Base-by-base conservation (phyloP, 2,888 invertebrate genomes). In the Ormyrus nitidulus region DNA sequence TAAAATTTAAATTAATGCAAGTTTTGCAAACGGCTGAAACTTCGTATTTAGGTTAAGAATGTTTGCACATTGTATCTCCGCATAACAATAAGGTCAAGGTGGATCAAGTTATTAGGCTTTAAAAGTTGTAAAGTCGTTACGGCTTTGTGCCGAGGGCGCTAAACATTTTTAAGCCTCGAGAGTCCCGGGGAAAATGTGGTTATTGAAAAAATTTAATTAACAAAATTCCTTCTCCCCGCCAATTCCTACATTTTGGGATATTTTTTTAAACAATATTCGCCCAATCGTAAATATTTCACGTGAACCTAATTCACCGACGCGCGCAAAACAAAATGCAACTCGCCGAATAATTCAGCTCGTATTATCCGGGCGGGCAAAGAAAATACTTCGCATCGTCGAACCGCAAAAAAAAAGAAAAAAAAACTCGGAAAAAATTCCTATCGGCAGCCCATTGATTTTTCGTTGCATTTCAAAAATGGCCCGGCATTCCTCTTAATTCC, bases 381-480 rank as follows among this genome's bases (percentile, higher is more conserved):
- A 70, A 70, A 70, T 59, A 59, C 70, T 48, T 70, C 70, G 58
- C 59, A 7, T 13, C 10, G 48, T 34, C 6, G 59, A 48, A 13
- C 2, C 34, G 7, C 11, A 70, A 59, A 19, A 58, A 59, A 70
- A 59, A 48, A 44, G 19, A 70, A 70, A 34, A 34, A 34, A 34
- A 34, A 34, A 3, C 34, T 2, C 2, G 34, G 3, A 34, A 34
- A 34, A 34, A 34, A 34, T 34, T 59, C 11, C 49, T 34, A 70
- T 70, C 59, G 44, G 59, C 9, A 53, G 53, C 53, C 10, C n/a
- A 66, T 66, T 34, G 66, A 66, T 66, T 53, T 64, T 49, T 49
- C 2, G n/a, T 10, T n/a, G 13, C 7, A 6, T n/a, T 34, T 34
- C 34, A 34, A 34, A 34, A 34, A 34, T 0, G 34, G 34, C 34